Conservation (phyloP, 2,888 invertebrate species). For the Enchytraeus crypticus region DNA sequence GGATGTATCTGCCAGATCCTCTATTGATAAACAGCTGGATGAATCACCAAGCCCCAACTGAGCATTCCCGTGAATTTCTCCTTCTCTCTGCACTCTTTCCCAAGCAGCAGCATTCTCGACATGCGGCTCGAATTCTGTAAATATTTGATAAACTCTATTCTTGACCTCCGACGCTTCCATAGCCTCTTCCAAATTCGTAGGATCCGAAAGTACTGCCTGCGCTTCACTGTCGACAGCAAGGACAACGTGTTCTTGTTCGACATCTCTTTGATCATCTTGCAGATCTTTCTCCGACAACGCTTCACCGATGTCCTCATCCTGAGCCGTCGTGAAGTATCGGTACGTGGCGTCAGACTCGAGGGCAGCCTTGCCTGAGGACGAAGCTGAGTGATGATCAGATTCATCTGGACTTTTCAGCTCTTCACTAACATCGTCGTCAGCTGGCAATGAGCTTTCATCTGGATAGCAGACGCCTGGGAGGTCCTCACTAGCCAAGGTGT, state of each 20-base stretch:
- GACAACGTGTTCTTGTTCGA: too few relatives aligned
- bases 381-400: neutral
- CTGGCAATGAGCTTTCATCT: neutral
- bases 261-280: too few relatives aligned
- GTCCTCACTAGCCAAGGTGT: neutral
- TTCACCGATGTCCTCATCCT: too few relatives aligned
- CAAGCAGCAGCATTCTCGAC: too few relatives aligned
- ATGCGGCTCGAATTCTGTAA: neutral
- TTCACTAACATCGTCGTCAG: neutral
- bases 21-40: slow-evolving; percentile 11
- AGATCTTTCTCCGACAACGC: too few relatives aligned
- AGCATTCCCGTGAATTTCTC: too few relatives aligned
- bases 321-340: slow-evolving; percentile 9
- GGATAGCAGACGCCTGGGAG: neutral
- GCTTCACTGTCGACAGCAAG: too few relatives aligned
- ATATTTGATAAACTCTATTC: neutral
- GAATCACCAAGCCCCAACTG: neutral
- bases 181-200: neutral
- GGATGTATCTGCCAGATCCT: slow-evolving; percentile 41
- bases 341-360: slow-evolving; percentile 21
- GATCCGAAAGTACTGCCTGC: neutral
- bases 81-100: too few relatives aligned
- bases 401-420: neutral
- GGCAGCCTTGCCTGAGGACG: slow-evolving; percentile 20
- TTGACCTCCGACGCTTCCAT: neutral